Evolutionary conservation across 2,797 vertebrate species (phyloP), one percentile per base, ranked within the genome.

Genomic region (Anguilla marmorata): DNA sequence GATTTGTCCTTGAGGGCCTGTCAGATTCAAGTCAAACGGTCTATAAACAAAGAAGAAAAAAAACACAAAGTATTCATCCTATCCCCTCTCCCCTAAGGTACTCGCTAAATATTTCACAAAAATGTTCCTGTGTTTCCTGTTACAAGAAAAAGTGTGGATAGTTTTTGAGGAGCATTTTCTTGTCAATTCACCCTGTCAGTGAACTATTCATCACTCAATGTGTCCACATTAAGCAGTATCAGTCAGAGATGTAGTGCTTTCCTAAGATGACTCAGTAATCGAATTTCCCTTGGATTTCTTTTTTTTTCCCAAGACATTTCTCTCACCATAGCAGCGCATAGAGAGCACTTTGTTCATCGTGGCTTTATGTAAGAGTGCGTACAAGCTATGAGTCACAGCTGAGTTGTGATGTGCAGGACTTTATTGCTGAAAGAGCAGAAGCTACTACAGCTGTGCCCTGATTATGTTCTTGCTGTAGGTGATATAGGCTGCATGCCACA

Each of bases 1-100:
- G 66, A 72, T 76, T 52, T 45, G 66, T 54, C 85, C 85, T 86
- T 86, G 85, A 86, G 85, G 66, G 41, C 45, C 85, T 86, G 85
- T 72, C 85, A 86, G 30, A 74, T 74, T 72, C 66, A 50, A 54
- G 66, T 50, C 21, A 82, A 82, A n/a, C 1, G 79, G 1, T 80
- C 45, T n/a, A 1, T 3, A n/a, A 82, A 50, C 79, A 50, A 82
- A 69, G 12, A 16, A 21, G n/a, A n/a, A 24, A 14, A 33, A 24
- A 48, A 50, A 11, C 27, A 76, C 30, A 2, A 76, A 33, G 33
- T 76, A 37, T 37, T 3, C 72, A 79, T 48, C n/a, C 11, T 12
- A 3, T 9, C 19, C 3, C 37, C 33, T 2, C 74, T 1, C 27
- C 72, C 14, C 12, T 12, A 72, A 33, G 69, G 30, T 33, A 30